phyloP scores from a whole-genome alignment of 92 coral and sea anemone genomes.

The Parazoanthus swiftii region DNA sequence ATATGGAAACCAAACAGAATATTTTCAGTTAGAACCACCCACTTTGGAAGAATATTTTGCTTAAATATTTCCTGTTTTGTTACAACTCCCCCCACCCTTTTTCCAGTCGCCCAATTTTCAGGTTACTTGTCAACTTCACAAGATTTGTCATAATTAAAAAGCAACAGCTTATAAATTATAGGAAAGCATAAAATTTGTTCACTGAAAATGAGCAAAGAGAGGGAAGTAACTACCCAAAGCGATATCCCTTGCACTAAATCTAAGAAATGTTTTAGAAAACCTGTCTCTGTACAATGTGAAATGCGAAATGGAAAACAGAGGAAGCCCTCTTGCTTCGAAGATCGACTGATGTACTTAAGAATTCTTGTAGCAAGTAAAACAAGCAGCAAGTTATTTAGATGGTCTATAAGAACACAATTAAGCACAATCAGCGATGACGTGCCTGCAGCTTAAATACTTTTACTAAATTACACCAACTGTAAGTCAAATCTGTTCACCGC shows the following conservation, averaged over 20 bases:
- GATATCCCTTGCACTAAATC: neutral
- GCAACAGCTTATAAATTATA: too few relatives aligned
- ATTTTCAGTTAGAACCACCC: slow-evolving; percentile 7
- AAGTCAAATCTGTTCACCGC: slow-evolving; percentile 3
- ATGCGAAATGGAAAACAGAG: slow-evolving; percentile 9
- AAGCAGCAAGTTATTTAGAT: slow-evolving; percentile 24
- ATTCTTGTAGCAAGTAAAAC: neutral
- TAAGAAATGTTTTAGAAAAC: slow-evolving; percentile 14
- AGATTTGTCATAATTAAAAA: too few relatives aligned
- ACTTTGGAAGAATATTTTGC: neutral
- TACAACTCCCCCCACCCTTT: too few relatives aligned
- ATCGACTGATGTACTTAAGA: neutral
- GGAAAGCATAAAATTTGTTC: too few relatives aligned
- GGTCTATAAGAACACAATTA: slow-evolving; percentile 1
- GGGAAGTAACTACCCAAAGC: too few relatives aligned
- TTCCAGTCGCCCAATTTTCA: too few relatives aligned
- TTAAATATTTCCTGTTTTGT: neutral
- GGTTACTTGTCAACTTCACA: too few relatives aligned
- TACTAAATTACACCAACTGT: slow-evolving; percentile 17
- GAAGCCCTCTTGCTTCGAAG: neutral
- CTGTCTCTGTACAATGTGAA: slow-evolving; percentile 23
- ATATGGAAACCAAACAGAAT: slow-evolving; percentile 1
- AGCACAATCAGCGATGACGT: slow-evolving; percentile 24
- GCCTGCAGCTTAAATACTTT: slow-evolving; percentile 10
- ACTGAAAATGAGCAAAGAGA: too few relatives aligned